These are phyloP conservation scores for Orthonychiurus folsomi DNA, from an alignment of 2,888 invertebrate genomes.

Conservation along the genomic window DNA sequence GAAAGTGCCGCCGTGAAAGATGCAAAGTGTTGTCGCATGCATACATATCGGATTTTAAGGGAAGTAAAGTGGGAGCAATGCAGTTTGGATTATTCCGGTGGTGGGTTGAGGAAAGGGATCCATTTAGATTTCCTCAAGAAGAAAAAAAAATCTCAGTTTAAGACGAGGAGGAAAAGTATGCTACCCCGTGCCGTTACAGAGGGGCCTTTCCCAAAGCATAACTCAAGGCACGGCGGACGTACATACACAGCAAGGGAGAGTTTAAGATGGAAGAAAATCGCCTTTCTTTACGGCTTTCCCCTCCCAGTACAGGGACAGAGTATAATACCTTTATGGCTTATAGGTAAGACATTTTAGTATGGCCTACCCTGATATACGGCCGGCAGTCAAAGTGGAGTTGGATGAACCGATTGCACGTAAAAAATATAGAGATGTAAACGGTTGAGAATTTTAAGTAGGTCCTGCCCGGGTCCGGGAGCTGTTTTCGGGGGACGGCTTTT, in stretches of 20 bases:
- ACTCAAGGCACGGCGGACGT: neutral
- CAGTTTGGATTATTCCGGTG: neutral
- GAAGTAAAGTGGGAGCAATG: constrained; percentile 7
- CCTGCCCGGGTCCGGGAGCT: constrained; percentile 11
- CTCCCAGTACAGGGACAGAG: neutral
- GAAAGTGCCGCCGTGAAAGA: neutral
- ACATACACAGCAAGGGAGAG: neutral
- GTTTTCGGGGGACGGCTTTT: too few species aligned
- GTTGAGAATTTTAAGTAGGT: constrained; percentile 36
- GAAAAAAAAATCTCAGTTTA: constrained; percentile 11
- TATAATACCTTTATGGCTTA: constrained; percentile 10
- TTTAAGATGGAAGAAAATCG: neutral
- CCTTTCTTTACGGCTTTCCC: constrained; percentile 1
- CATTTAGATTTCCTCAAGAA: constrained; percentile 2
- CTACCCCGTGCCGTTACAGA: too few species aligned
- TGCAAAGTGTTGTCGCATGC: constrained; percentile 18
- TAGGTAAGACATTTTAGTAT: constrained; percentile 5
- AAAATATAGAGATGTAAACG: constrained; percentile 36
- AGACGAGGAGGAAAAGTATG: too few species aligned
- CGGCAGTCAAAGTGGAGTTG: constrained; percentile 6
- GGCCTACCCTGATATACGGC: neutral
- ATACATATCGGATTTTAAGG: constrained; percentile 18
- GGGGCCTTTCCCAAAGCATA: too few species aligned
- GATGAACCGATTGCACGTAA: constrained; percentile 24
- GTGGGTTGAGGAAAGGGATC: neutral